These are phyloP conservation scores for Tachuris rubrigastra DNA, from an alignment of 2,113 vertebrate genomes.

Conservation along the genomic window DNA sequence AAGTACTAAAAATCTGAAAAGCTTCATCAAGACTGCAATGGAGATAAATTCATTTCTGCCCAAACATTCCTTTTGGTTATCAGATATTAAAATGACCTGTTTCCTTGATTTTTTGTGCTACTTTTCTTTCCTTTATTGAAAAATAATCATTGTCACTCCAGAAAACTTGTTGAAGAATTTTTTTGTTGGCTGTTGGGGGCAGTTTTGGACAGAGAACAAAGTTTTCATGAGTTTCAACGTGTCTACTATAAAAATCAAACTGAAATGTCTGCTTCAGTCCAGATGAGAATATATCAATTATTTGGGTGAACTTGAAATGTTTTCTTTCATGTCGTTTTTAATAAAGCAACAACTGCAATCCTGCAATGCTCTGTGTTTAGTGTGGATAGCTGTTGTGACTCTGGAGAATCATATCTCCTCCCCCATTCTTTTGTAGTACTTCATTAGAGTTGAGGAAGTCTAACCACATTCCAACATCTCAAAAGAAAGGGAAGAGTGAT, in stretches of 20 bases:
- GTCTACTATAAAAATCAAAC: neutral
- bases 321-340: slow-evolving; percentile 4
- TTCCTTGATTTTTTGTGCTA: neutral
- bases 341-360: neutral
- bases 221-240: neutral
- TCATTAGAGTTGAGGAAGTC: neutral
- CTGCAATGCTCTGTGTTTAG: neutral
- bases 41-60: neutral
- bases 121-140: neutral
- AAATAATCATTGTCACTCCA: slow-evolving; percentile 1
- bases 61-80: slow-evolving; percentile 11
- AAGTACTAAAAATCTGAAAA: slow-evolving; percentile 14
- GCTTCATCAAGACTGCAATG: neutral
- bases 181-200: neutral
- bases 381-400: neutral
- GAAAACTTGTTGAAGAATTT: neutral
- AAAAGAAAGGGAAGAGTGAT: neutral
- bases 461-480: neutral
- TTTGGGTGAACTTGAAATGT: neutral
- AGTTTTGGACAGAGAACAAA: slow-evolving; percentile 35
- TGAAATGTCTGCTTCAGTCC: neutral
- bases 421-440: neutral
- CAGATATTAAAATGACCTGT: neutral
- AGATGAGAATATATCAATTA: neutral
- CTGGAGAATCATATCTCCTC: neutral